Evolutionary conservation across 2,797 vertebrate species (phyloP).

Genomic region (Lithobates pipiens): DNA sequence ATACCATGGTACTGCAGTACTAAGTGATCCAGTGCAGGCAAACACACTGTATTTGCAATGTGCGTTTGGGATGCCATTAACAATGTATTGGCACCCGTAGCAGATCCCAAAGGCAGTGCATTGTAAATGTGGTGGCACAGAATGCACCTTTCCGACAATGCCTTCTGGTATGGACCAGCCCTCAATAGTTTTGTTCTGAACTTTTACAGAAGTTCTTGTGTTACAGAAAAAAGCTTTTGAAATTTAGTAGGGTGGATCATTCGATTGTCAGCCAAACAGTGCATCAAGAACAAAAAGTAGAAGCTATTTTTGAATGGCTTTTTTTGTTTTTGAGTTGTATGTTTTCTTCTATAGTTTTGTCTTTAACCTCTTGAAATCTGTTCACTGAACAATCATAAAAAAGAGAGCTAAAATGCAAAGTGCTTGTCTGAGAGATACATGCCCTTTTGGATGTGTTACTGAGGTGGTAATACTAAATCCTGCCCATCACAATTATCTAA

Average conservation of each 20-base stretch:
- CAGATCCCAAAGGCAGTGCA: too few species aligned
- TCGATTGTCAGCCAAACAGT: not conserved
- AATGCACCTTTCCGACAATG: too few species aligned
- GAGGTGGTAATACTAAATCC: not conserved
- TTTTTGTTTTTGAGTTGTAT: not conserved
- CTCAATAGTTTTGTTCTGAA: not conserved
- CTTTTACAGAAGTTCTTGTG: not conserved
- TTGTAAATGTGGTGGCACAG: too few species aligned
- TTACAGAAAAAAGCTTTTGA: not conserved
- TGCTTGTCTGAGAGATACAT: not conserved
- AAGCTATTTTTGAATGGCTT: not conserved
- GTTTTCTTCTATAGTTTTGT: not conserved
- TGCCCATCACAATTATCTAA: constrained; percentile 54
- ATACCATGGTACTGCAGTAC: too few species aligned
- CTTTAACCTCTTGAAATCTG: not conserved
- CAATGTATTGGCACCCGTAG: too few species aligned
- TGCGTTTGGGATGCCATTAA: too few species aligned
- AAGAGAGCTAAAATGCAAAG: not conserved
- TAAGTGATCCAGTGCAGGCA: too few species aligned
- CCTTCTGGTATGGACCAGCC: too few species aligned
- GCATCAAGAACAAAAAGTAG: not conserved
- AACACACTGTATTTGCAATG: too few species aligned
- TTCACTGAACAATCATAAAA: not conserved
- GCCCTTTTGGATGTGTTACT: constrained; percentile 15
- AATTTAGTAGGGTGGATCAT: not conserved